Conservation (phyloP, 2,797 vertebrate genomes). For the Macroramphosus scolopax region DNA sequence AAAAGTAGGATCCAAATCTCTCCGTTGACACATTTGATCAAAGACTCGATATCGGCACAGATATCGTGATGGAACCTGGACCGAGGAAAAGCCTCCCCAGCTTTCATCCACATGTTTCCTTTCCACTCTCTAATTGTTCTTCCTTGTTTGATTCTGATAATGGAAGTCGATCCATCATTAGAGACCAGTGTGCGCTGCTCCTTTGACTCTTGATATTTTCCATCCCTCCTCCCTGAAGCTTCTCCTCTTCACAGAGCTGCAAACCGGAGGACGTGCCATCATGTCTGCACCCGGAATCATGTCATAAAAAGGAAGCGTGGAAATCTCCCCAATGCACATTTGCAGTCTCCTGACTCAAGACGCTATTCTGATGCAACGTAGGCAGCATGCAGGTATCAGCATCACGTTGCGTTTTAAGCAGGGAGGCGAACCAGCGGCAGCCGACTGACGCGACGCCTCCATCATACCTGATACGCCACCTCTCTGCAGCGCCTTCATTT, state of each 20-base stretch:
- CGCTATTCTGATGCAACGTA: constrained; percentile 19
- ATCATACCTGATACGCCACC: constrained; percentile 17
- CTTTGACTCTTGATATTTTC: constrained; percentile 28
- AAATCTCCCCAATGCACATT: constrained; percentile 11
- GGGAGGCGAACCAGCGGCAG: no score
- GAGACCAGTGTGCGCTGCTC: constrained; percentile 21
- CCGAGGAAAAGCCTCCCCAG: constrained; percentile 1
- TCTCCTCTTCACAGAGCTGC: constrained; percentile 13
- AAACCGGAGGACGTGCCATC: constrained; percentile 16
- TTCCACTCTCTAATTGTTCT: constrained; percentile 24
- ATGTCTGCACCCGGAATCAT: constrained; percentile 17
- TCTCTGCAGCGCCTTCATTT: constrained; percentile 35
- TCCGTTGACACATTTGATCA: no score
- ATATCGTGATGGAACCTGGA: no score
- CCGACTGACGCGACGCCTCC: no score
- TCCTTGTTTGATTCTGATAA: constrained; percentile 44
- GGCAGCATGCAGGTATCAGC: no score
- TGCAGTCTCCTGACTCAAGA: constrained; percentile 7
- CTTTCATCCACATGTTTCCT: no score
- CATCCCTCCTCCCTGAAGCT: constrained; percentile 21
- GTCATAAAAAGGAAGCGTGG: constrained; percentile 27
- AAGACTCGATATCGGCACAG: no score
- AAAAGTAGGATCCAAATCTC: no score
- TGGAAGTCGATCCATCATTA: constrained; percentile 45
- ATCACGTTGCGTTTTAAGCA: no score